These are phyloP conservation scores for Monoplex corrugatus DNA, from an alignment of 2,888 invertebrate genomes.

Conservation along the genomic window DNA sequence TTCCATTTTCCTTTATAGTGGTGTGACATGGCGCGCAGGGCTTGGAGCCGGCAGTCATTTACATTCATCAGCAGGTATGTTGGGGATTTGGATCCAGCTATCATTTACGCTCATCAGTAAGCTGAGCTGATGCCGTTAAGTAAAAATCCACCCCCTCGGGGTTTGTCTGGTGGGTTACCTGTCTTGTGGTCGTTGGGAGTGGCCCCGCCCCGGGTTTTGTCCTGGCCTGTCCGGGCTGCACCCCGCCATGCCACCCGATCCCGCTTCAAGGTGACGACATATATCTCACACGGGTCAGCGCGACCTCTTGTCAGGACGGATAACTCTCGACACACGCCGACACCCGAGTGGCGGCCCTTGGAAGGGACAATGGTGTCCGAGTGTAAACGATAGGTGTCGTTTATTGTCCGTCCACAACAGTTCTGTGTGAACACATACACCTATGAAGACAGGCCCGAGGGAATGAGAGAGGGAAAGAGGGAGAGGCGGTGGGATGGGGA, in stretches of 20 bases:
- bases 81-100: not conserved
- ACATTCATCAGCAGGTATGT: not conserved
- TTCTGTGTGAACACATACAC: constrained; percentile 14
- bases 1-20: not conserved
- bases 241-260: constrained; percentile 7
- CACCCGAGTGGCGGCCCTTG: not conserved
- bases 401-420: not conserved
- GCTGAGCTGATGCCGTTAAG: not conserved
- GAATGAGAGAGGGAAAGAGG: too few species aligned
- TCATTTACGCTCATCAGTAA: not conserved
- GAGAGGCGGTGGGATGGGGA: not conserved
- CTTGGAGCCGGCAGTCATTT: not conserved
- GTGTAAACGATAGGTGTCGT: constrained; percentile 23
- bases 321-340: constrained; percentile 12
- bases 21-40: not conserved
- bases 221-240: not conserved
- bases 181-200: not conserved
- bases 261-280: constrained; percentile 24
- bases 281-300: not conserved
- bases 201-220: constrained; percentile 10
- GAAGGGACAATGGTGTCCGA: constrained; percentile 9
- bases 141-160: not conserved
- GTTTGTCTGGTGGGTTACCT: not conserved
- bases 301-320: constrained; percentile 12
- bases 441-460: too few species aligned